Percentiles rank a stretch among this genome's conserved stretches.
These are phyloP conservation scores for Gambusia holbrooki DNA, from an alignment of 2,113 vertebrate species.

Conservation along the genomic window DNA sequence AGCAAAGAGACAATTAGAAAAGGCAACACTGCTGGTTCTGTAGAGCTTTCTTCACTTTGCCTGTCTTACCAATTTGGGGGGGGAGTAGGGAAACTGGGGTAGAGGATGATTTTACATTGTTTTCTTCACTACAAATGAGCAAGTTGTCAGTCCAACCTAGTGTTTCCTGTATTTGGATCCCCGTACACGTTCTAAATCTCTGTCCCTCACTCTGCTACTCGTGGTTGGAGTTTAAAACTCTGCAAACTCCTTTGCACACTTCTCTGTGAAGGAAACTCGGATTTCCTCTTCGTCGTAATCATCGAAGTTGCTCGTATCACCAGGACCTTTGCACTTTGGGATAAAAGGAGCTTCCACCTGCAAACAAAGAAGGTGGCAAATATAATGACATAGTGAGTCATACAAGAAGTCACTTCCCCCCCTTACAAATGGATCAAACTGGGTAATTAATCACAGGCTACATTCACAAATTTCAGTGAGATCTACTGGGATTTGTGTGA, in stretches of 20 bases:
- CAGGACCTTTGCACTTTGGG: slow-evolving; percentile 94
- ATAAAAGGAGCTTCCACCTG: slow-evolving; percentile 95
- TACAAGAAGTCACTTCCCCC: neutral
- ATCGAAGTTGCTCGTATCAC: slow-evolving; percentile 95
- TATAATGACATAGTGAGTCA: neutral
- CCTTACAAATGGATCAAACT: neutral
- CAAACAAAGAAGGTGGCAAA: slow-evolving; percentile 22
- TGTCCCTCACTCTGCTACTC: slow-evolving; percentile 60
- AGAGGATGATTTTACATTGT: slow-evolving; percentile 62
- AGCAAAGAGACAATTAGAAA: slow-evolving; percentile 79
- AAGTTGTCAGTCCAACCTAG: slow-evolving; percentile 75
- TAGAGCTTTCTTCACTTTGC: slow-evolving; percentile 68
- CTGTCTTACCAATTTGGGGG: slow-evolving; percentile 55
- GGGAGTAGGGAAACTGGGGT: neutral
- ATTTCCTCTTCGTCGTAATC: slow-evolving; percentile 96
- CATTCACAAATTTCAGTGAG: neutral
- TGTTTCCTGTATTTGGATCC: slow-evolving; percentile 58
- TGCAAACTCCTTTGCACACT: slow-evolving; percentile 93
- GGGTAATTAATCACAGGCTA: neutral
- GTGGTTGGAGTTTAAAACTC: slow-evolving; percentile 86
- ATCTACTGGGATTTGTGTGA: neutral
- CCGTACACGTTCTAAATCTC: slow-evolving; percentile 60
- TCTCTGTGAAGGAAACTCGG: slow-evolving; percentile 91
- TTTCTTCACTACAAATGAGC: slow-evolving; percentile 76
- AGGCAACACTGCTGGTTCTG: slow-evolving; percentile 84